Conservation (phyloP, 2,113 vertebrate genomes). For the Labrus mixtus region DNA sequence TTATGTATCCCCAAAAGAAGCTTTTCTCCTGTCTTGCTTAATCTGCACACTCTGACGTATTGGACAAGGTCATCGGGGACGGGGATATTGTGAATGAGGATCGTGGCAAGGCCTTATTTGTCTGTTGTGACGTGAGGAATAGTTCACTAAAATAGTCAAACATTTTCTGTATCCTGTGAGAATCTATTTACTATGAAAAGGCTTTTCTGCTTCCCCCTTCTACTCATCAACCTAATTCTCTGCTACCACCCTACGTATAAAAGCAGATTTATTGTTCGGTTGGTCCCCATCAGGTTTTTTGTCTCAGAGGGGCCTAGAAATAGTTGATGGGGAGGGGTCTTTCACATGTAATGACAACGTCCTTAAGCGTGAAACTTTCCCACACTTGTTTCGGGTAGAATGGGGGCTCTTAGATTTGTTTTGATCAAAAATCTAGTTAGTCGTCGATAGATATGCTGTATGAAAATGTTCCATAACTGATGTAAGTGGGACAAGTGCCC, state of each 20-base stretch:
- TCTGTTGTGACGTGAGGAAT: constrained; percentile 34
- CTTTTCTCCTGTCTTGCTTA: constrained; percentile 24
- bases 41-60: constrained; percentile 36
- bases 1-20: constrained; percentile 22
- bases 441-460: constrained; percentile 71
- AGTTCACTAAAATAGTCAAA: constrained; percentile 54
- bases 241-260: constrained; percentile 57
- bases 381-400: constrained; percentile 63
- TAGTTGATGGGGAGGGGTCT: constrained; percentile 65
- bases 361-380: constrained; percentile 72
- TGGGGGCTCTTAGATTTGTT: constrained; percentile 64
- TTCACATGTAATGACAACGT: constrained; percentile 70
- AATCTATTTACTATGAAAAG: constrained; percentile 61
- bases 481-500: constrained; percentile 76
- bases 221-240: constrained; percentile 63
- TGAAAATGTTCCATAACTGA: constrained; percentile 79
- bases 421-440: constrained; percentile 70
- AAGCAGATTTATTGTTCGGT: constrained; percentile 78
- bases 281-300: constrained; percentile 62
- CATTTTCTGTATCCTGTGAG: constrained; percentile 44
- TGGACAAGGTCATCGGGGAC: constrained; percentile 38
- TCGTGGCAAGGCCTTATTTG: constrained; percentile 21
- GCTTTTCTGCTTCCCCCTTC: constrained; percentile 32
- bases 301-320: constrained; percentile 66
- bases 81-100: constrained; percentile 41